A percentile compares a stretch with the other conserved stretches of the same genome.
Conservation (phyloP, 2,113 vertebrate species). For the Climacteris rufus region DNA sequence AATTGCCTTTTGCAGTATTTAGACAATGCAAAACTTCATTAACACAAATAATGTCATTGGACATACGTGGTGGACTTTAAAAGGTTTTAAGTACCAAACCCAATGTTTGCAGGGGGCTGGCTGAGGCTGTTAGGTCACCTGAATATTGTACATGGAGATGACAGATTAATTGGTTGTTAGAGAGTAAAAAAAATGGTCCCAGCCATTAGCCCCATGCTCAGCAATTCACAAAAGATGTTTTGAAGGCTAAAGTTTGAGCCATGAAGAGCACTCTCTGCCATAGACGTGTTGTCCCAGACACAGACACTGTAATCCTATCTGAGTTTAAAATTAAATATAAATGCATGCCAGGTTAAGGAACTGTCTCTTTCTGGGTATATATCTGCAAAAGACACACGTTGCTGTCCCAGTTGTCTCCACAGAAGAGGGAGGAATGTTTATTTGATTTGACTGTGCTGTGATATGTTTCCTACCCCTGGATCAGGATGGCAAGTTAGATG, state of each 20-base stretch:
- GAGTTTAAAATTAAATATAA: not conserved
- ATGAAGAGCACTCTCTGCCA: not conserved
- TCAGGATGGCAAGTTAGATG: not conserved
- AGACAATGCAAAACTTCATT: not conserved
- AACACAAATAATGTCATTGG: not conserved
- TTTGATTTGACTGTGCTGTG: not conserved
- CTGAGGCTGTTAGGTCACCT: not conserved
- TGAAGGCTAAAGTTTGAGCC: not conserved
- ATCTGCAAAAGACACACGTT: accelerated
- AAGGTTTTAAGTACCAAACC: not conserved
- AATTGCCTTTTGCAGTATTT: not conserved
- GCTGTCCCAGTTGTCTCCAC: not conserved
- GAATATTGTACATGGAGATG: not conserved
- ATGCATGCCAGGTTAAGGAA: not conserved
- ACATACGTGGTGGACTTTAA: not conserved
- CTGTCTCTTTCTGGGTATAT: not conserved
- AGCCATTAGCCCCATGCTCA: not conserved
- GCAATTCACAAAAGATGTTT: not conserved
- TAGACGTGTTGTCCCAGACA: not conserved
- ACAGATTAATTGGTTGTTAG: not conserved
- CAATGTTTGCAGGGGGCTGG: not conserved
- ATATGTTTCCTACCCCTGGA: not conserved
- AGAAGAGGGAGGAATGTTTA: not conserved
- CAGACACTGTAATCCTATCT: not conserved
- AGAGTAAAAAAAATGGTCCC: not conserved